These are phyloP conservation scores for Papilio machaon DNA, from an alignment of 1,140 invertebrate genomes.

Conservation along the genomic window DNA sequence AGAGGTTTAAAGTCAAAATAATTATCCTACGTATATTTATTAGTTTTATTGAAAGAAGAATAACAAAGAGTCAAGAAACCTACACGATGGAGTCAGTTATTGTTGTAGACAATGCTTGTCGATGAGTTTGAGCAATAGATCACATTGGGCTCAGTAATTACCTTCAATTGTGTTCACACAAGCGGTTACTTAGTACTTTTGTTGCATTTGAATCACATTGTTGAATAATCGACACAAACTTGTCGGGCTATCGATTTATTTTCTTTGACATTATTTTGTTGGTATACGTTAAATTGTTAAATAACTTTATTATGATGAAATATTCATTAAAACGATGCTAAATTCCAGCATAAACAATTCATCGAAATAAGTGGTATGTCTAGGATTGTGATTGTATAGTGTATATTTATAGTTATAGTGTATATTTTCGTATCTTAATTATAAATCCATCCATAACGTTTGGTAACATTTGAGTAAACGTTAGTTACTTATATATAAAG, in stretches of 20 bases:
- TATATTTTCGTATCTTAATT: not conserved
- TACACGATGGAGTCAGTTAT: constrained; percentile 17
- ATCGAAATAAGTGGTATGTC: not conserved
- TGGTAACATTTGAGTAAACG: not conserved
- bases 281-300: not conserved
- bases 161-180: constrained; percentile 36
- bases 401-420: too few relatives aligned
- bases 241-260: constrained; percentile 27
- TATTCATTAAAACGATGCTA: too few relatives aligned
- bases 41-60: constrained; percentile 24
- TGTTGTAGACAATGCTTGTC: constrained; percentile 35
- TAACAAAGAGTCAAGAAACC: constrained; percentile 19
- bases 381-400: not conserved
- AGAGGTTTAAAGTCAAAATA: constrained; percentile 27
- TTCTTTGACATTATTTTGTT: not conserved
- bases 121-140: constrained; percentile 37
- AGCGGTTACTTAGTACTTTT: constrained; percentile 28
- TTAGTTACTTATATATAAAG: not conserved
- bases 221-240: constrained; percentile 10
- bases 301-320: too few relatives aligned
- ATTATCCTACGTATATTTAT: constrained; percentile 6
- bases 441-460: not conserved
- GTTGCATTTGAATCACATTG: not conserved
- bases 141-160: constrained; percentile 31
- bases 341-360: too few relatives aligned